A percentile compares a stretch with the other conserved stretches of the same genome.
Conservation (phyloP, 2,113 vertebrate species). For the Ursus arctos region DNA sequence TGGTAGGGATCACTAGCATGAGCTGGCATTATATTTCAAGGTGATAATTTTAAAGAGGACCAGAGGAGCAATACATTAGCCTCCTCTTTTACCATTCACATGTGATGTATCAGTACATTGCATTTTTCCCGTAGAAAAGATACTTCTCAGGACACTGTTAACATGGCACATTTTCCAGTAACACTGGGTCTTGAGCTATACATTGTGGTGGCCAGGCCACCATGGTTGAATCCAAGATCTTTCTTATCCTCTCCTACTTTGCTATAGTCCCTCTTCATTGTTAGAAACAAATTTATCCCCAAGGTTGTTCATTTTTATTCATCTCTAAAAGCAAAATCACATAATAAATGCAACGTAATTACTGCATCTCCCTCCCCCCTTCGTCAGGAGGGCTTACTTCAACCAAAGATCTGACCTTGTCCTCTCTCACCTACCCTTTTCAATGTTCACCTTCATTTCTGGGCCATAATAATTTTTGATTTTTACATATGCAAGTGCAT, state of each 20-base stretch:
- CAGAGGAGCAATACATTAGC: background rate
- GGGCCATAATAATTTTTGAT: background rate
- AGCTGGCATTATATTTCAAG: background rate
- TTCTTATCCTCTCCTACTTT: background rate
- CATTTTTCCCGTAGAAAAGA: background rate
- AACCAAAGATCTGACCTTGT: background rate
- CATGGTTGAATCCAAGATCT: background rate
- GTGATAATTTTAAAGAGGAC: slow-evolving; percentile 4
- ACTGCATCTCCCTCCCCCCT: background rate
- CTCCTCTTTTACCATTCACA: background rate
- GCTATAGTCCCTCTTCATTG: background rate
- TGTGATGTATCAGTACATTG: background rate
- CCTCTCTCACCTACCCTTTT: background rate
- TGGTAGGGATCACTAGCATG: background rate
- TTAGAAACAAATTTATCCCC: background rate
- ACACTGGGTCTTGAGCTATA: background rate
- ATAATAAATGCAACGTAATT: background rate
- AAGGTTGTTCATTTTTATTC: background rate
- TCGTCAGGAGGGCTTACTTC: background rate
- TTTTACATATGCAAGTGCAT: background rate
- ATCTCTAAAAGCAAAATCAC: background rate
- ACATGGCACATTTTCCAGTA: background rate
- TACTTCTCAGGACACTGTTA: background rate
- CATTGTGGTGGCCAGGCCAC: background rate
- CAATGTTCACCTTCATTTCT: background rate